Percentiles rank a stretch among this genome's conserved stretches.
phyloP scores from a whole-genome alignment of 2,113 vertebrate genomes.

The Sitta europaea region DNA sequence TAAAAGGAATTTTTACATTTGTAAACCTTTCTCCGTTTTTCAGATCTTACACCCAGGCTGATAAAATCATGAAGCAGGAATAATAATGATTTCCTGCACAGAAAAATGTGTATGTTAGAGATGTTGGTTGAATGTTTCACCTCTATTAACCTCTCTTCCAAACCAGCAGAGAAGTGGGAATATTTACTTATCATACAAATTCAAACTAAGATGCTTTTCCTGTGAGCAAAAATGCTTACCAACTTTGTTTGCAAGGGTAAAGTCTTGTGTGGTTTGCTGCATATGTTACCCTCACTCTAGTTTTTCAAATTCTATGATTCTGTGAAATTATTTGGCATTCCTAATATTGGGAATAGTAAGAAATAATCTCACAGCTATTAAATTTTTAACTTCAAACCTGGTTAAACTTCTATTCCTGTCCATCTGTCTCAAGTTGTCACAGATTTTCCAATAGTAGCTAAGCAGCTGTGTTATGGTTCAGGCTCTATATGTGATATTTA shows the following conservation, averaged over 20 bases:
- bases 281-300: neutral
- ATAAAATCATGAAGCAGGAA: constrained; percentile 27
- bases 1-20: neutral
- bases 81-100: constrained; percentile 33
- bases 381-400: constrained; percentile 3
- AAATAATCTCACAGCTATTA: neutral
- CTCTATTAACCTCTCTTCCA: constrained; percentile 62
- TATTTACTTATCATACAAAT: constrained; percentile 57
- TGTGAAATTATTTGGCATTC: neutral
- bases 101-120: neutral
- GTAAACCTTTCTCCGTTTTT: neutral
- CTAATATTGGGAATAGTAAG: neutral
- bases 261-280: neutral
- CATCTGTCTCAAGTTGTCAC: neutral
- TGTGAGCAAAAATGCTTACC: neutral
- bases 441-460: neutral
- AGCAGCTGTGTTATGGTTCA: neutral
- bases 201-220: constrained; percentile 37
- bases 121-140: constrained; percentile 32
- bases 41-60: neutral
- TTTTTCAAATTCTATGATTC: neutral
- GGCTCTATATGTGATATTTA: neutral
- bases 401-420: neutral
- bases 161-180: constrained; percentile 35
- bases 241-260: constrained; percentile 29